Evolutionary conservation across 2,888 invertebrate species (phyloP).

Genomic region (Calameuta idolon): DNA sequence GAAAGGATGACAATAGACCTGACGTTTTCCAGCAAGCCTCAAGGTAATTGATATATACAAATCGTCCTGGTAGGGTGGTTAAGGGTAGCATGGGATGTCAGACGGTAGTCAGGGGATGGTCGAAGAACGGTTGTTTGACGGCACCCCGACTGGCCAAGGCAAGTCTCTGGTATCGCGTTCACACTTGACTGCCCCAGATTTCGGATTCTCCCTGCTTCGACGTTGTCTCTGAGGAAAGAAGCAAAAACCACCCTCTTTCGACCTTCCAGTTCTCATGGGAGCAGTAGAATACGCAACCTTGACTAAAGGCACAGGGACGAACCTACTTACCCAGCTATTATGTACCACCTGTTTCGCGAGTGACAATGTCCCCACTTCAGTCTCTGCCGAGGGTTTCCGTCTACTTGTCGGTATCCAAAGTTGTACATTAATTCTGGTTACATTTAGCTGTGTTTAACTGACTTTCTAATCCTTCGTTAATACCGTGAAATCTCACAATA

Average conservation of each 20-base stretch:
- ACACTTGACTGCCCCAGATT: constrained; percentile 58
- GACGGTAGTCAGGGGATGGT: constrained; percentile 31
- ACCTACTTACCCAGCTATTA: background rate
- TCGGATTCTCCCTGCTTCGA: constrained; percentile 30
- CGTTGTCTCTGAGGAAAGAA: constrained; percentile 26
- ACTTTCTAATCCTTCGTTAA: background rate
- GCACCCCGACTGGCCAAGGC: constrained; percentile 34
- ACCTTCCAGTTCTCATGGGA: constrained; percentile 18
- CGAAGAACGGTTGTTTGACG: constrained; percentile 43
- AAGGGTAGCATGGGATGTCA: constrained; percentile 34
- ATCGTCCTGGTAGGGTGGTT: constrained; percentile 45
- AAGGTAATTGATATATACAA: constrained; percentile 59
- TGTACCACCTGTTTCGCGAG: background rate
- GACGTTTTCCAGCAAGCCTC: constrained; percentile 32
- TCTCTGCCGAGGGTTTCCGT: background rate
- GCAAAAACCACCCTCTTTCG: constrained; percentile 35
- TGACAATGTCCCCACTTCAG: background rate
- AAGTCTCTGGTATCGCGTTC: constrained; percentile 61
- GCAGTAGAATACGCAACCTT: background rate
- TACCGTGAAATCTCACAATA: background rate
- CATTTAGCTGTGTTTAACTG: background rate
- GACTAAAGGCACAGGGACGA: background rate
- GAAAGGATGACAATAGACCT: constrained; percentile 11
- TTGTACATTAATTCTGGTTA: background rate
- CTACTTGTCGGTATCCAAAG: background rate